Conservation (phyloP, 37 sponge, comb jelly and placozoan genomes). For the Petrosia ficiformis region DNA sequence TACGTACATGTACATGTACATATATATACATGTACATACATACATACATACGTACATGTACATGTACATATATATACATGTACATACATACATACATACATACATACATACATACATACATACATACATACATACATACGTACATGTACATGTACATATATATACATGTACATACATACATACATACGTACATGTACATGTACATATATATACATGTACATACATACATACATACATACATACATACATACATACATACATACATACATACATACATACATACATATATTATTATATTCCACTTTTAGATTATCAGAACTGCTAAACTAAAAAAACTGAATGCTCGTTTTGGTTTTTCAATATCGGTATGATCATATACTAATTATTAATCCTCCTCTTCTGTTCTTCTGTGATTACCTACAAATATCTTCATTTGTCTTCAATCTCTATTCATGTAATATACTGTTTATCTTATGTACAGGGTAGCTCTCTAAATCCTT, state of each 20-base stretch:
- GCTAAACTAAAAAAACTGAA: not conserved
- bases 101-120: no score
- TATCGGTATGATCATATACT: not conserved
- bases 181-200: no score
- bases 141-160: not conserved
- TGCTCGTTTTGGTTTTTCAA: slow-evolving; percentile 11
- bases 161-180: not conserved
- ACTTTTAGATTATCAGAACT: not conserved
- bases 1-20: not conserved
- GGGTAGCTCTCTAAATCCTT: slow-evolving; percentile 7
- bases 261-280: not conserved
- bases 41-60: not conserved
- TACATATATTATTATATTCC: not conserved
- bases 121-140: no score
- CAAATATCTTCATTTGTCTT: not conserved
- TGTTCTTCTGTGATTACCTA: not conserved
- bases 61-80: not conserved
- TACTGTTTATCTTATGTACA: not conserved
- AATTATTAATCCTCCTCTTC: no score
- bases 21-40: not conserved
- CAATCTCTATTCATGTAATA: not conserved
- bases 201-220: no score
- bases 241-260: not conserved
- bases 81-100: no score
- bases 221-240: no score